Conservation (phyloP, 2,113 vertebrate species). For the Rattus rattus region DNA sequence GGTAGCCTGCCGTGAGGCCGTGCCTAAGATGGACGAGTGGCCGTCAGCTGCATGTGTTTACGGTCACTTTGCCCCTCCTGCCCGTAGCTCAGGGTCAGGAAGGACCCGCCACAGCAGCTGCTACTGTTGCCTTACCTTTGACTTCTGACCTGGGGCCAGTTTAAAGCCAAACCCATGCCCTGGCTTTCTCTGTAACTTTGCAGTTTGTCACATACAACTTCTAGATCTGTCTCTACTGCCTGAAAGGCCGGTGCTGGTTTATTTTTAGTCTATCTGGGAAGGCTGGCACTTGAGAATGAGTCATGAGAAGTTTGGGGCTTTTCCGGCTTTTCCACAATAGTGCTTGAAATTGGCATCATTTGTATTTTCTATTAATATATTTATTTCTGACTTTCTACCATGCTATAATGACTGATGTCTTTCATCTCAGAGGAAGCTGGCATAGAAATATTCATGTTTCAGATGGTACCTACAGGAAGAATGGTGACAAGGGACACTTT, state of each 20-base stretch:
- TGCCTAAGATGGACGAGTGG: neutral
- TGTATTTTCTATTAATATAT: neutral
- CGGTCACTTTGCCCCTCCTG: neutral
- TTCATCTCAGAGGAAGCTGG: neutral
- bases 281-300: neutral
- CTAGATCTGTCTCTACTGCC: neutral
- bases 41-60: neutral
- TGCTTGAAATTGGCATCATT: neutral
- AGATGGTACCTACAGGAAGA: neutral
- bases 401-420: neutral
- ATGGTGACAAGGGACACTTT: neutral
- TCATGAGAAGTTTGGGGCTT: neutral
- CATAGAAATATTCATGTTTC: neutral
- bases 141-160: neutral
- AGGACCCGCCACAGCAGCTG: neutral
- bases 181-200: neutral
- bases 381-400: neutral
- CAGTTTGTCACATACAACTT: neutral
- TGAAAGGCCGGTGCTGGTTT: neutral
- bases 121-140: neutral
- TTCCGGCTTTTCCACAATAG: neutral
- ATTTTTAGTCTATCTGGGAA: neutral
- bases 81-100: neutral
- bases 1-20: neutral
- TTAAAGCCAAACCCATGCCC: neutral